Evolutionary conservation across 2,797 vertebrate species (phyloP).

Genomic region (Molossus molossus): DNA sequence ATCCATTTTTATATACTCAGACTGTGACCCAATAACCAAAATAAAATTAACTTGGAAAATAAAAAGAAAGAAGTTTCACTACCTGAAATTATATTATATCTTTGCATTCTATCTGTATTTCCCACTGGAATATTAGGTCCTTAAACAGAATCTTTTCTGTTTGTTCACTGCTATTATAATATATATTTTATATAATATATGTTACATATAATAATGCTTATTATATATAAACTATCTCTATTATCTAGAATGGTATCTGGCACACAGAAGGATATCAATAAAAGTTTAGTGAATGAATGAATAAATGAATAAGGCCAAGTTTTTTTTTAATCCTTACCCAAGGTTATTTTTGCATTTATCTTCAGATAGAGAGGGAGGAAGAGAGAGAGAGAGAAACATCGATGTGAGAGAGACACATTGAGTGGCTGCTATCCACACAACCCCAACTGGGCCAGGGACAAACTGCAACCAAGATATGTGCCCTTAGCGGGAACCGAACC

Average conservation of each 20-base stretch:
- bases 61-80: background rate
- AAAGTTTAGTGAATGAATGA: slow-evolving; percentile 59
- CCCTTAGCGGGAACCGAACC: no score
- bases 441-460: no score
- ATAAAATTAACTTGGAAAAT: no score
- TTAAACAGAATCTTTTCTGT: slow-evolving; percentile 70
- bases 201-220: background rate
- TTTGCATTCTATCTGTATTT: slow-evolving; percentile 57
- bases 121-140: slow-evolving; percentile 40
- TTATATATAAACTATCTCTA: background rate
- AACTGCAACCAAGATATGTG: no score
- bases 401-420: no score
- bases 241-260: slow-evolving; percentile 41
- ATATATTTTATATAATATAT: background rate
- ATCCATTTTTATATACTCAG: no score
- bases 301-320: slow-evolving; percentile 52
- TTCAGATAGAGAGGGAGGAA: no score
- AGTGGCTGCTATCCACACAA: no score
- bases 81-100: slow-evolving; percentile 62
- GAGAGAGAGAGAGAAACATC: no score
- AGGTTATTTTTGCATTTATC: no score
- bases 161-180: slow-evolving; percentile 49
- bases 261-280: slow-evolving; percentile 24
- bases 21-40: no score
- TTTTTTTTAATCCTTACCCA: no score